Conservation (phyloP, 2,888 invertebrate species). For the Microplitis deprimator region DNA sequence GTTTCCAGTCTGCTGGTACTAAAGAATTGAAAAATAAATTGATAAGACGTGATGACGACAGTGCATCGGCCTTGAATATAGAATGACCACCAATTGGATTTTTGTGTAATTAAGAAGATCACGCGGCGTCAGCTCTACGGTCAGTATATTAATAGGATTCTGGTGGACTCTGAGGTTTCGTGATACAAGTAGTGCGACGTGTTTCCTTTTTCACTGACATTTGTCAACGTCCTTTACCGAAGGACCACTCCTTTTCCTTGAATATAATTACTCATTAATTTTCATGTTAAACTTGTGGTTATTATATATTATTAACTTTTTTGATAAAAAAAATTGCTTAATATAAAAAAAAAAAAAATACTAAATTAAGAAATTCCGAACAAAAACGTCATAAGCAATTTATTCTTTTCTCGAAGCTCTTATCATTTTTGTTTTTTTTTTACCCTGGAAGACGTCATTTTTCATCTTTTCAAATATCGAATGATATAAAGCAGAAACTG, state of each 20-base stretch:
- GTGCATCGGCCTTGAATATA: slow-evolving; percentile 48
- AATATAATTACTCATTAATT: slow-evolving; percentile 31
- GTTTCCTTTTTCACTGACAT: slow-evolving; percentile 38
- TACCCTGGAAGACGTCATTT: background rate
- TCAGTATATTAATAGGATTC: slow-evolving; percentile 44
- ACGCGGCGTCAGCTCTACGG: slow-evolving; percentile 36
- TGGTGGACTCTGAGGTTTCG: slow-evolving; percentile 12
- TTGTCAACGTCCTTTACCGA: slow-evolving; percentile 44
- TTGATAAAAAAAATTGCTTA: background rate
- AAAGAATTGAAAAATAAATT: slow-evolving; percentile 45
- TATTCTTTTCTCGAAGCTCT: background rate
- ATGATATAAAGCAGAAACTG: background rate
- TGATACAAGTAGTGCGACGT: slow-evolving; percentile 30
- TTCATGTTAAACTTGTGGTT: slow-evolving; percentile 1
- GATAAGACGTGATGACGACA: slow-evolving; percentile 36
- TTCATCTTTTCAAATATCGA: background rate
- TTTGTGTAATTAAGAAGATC: slow-evolving; percentile 49
- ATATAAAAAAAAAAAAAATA: slow-evolving; percentile 9
- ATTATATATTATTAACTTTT: slow-evolving; percentile 5
- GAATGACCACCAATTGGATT: slow-evolving; percentile 49
- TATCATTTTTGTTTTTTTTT: slow-evolving; percentile 2
- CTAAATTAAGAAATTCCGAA: slow-evolving; percentile 30
- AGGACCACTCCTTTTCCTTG: slow-evolving; percentile 43
- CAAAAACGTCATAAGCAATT: background rate
- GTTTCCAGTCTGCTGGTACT: slow-evolving; percentile 24